Evolutionary conservation across 2,113 vertebrate species (phyloP).

Genomic region (Oncorhynchus gorbuscha): DNA sequence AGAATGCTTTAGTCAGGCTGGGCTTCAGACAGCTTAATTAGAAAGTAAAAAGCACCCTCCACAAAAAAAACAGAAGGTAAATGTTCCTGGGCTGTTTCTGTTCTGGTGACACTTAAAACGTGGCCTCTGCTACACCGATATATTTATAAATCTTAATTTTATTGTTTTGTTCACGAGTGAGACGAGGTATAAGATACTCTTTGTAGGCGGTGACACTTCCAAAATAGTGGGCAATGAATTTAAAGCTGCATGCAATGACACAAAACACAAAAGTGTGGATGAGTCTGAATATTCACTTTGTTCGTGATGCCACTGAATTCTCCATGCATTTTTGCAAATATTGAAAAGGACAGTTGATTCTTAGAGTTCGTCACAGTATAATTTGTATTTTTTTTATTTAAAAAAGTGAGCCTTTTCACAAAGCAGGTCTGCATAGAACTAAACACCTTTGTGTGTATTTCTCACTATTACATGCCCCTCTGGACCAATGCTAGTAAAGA

Average conservation of each 20-base stretch:
- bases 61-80: too few relatives aligned
- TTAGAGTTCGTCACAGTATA: not conserved
- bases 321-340: not conserved
- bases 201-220: too few relatives aligned
- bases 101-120: not conserved
- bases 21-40: constrained; percentile 23
- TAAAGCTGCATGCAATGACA: too few relatives aligned
- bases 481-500: too few relatives aligned
- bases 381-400: too few relatives aligned
- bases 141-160: too few relatives aligned
- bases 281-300: not conserved
- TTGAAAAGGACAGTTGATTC: not conserved
- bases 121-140: too few relatives aligned
- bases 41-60: not conserved
- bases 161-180: too few relatives aligned
- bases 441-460: not conserved
- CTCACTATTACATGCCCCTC: not conserved
- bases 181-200: too few relatives aligned
- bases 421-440: not conserved
- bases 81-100: not conserved
- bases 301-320: not conserved
- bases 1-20: constrained; percentile 18
- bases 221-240: too few relatives aligned
- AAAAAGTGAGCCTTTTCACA: not conserved
- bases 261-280: not conserved